Conservation (phyloP, 2,888 invertebrate species). For the Bombylius major region DNA sequence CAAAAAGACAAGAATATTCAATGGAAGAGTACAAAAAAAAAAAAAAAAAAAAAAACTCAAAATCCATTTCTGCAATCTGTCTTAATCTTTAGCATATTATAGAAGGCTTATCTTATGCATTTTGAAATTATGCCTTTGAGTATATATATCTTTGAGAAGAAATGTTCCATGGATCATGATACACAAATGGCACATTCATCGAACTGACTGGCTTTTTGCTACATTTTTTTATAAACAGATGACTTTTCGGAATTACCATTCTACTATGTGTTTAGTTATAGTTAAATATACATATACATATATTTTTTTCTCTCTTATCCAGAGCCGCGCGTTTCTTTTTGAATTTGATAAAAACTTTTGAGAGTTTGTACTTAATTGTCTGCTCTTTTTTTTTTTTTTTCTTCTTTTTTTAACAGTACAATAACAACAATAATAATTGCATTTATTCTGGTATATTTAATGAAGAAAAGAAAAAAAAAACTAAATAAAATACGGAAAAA, state of each 20-base stretch:
- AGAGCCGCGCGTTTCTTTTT: background rate
- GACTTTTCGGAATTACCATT: too few species aligned
- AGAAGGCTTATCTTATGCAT: slow-evolving; percentile 2
- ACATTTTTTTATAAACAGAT: too few species aligned
- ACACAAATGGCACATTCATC: too few species aligned
- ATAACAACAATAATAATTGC: too few species aligned
- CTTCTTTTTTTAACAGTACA: too few species aligned
- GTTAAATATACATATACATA: too few species aligned
- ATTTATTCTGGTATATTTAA: too few species aligned
- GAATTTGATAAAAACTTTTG: background rate
- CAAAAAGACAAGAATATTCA: too few species aligned
- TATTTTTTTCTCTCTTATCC: too few species aligned
- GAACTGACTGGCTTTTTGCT: too few species aligned
- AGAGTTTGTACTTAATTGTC: background rate
- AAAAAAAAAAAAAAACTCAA: background rate
- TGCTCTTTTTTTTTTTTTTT: background rate
- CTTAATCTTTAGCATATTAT: slow-evolving; percentile 2
- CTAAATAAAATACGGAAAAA: background rate
- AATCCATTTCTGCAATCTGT: slow-evolving; percentile 6
- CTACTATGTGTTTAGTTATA: too few species aligned
- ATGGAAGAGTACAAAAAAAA: background rate
- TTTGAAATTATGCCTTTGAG: background rate
- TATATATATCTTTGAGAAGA: background rate
- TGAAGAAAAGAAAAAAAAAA: background rate
- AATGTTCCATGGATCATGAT: too few species aligned